phyloP scores from a whole-genome alignment of 2,888 invertebrate genomes.

The Timema cristinae region DNA sequence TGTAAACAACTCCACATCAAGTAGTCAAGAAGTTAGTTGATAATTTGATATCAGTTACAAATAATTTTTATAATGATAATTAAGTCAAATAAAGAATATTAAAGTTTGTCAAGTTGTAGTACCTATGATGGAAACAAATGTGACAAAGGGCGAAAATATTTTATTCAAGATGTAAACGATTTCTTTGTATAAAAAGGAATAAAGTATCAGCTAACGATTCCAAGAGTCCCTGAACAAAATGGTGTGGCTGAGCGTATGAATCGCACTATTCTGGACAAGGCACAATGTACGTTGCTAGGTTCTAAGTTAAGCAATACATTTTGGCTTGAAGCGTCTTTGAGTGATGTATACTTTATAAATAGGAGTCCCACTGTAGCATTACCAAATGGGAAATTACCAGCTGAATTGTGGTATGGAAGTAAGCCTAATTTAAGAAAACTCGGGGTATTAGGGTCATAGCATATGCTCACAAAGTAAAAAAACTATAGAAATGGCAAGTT shows the following conservation, averaged over 20 bases:
- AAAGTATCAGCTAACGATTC: constrained; percentile 7
- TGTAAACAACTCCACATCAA: no score
- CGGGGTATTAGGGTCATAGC: constrained; percentile 1
- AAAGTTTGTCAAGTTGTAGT: no score
- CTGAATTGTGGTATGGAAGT: constrained; percentile 4
- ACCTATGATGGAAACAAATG: no score
- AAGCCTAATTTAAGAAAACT: neutral
- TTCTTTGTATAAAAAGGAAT: constrained; percentile 3
- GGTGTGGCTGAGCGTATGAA: constrained; percentile 8
- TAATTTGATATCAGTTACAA: no score
- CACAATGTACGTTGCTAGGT: constrained; percentile 4
- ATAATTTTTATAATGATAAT: no score
- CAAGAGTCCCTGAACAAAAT: no score
- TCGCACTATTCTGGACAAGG: constrained; percentile 1
- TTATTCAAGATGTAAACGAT: neutral
- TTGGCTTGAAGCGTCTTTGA: neutral
- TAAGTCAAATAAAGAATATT: no score
- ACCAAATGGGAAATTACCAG: neutral
- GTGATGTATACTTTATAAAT: no score
- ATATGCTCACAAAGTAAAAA: constrained; percentile 8
- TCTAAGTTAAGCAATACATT: neutral
- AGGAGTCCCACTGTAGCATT: constrained; percentile 5
- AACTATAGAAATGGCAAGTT: neutral
- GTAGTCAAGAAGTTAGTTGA: no score
- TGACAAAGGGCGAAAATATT: neutral